Evolutionary conservation across 2,113 vertebrate genomes (phyloP), one percentile per base, ranked within the genome.

Genomic region (Cyprinus carpio): DNA sequence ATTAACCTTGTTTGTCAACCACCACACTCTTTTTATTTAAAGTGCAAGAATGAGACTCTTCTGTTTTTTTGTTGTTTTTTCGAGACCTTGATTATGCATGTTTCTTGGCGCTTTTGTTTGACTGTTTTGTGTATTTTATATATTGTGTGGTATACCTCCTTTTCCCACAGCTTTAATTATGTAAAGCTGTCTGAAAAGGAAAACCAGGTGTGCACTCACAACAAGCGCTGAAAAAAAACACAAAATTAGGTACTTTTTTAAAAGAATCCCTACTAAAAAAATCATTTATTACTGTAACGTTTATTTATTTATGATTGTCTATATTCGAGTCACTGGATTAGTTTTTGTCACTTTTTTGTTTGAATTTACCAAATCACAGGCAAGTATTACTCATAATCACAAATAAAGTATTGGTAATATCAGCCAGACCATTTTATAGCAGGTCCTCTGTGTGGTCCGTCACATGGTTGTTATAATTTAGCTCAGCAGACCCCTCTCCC

Each of bases 1-100:
- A 99, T 94, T 98, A 96, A 93, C 79, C 79, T 87, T 83, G 83
- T 83, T 87, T 51, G 67, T 90, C 81, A 88, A 84, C 82, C 83
- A 79, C 65, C 74, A 88, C 75, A 90, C 92, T 92, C 71, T 87
- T 93, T 94, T 93, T 91, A 83, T 88, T 84, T 82, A 84, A 87
- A 81, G 87, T 83, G 86, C 86, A 58, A 16, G 23, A 56, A 78
- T 16, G 31, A 84, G 81, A 88, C 83, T 64, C 11, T 62, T 56
- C 13, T 37, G 10, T 75, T n/a, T 15, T 72, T 83, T 76, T 76
- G 20, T 78, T 18, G 18, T 18, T 54, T 58, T 58, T 58, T 77
- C 75, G 60, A 74, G 34, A 60, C 67, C 12, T 84, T 74, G 74
- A 79, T 83, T 87, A 85, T 82, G 88, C 89, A 87, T 90, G 87